Percentiles rank a stretch among this genome's conserved stretches.
phyloP scores from a whole-genome alignment of 2,113 vertebrate genomes.

The Dendropsophus ebraccatus region DNA sequence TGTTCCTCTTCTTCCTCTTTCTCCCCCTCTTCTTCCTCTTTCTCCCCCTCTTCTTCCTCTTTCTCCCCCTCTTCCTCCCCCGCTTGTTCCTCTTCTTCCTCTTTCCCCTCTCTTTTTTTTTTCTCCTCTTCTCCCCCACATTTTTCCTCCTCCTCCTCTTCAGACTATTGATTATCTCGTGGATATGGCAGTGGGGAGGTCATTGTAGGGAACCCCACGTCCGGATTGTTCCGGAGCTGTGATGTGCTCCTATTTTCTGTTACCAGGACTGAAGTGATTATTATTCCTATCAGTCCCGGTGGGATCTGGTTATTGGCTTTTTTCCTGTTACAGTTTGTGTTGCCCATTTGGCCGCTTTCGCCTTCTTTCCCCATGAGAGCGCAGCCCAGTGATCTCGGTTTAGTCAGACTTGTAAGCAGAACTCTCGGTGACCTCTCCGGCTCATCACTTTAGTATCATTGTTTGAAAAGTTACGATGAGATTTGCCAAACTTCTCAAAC shows the following conservation, averaged over 20 bases:
- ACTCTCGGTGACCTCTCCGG: not conserved
- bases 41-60: not conserved
- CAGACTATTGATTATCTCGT: constrained; percentile 6
- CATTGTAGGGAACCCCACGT: constrained; percentile 10
- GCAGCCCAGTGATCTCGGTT: not conserved
- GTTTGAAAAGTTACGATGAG: not conserved
- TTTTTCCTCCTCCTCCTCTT: not conserved
- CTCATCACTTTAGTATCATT: constrained; percentile 5
- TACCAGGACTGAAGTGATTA: constrained; percentile 4
- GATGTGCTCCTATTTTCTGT: constrained; percentile 5
- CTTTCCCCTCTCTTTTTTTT: not conserved
- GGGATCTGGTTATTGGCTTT: not conserved
- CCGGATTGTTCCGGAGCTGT: not conserved
- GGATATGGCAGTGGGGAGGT: not conserved
- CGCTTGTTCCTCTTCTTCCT: not conserved
- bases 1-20: not conserved
- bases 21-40: not conserved
- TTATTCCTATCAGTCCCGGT: not conserved
- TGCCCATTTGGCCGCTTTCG: constrained; percentile 3
- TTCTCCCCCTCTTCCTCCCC: not conserved
- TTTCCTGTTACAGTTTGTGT: constrained; percentile 3
- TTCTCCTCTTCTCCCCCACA: not conserved
- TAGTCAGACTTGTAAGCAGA: constrained; percentile 3
- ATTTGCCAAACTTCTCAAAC: not conserved
- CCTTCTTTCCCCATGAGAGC: not conserved